phyloP scores from a whole-genome alignment of 2,797 vertebrate genomes.

The Gallinago stenura region DNA sequence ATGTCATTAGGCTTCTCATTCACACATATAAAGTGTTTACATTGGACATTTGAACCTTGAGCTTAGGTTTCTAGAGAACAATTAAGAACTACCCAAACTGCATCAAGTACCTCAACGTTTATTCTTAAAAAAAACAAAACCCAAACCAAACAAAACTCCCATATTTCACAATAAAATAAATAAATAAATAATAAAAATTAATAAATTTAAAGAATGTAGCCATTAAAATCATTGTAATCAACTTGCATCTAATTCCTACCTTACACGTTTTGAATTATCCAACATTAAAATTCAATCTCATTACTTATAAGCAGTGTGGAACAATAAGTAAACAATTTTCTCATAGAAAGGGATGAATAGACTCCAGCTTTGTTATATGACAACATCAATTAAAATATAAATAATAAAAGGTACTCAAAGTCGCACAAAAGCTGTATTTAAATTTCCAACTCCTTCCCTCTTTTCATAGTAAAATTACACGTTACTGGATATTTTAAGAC shows the following conservation, averaged over 20 bases:
- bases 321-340: neutral
- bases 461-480: neutral
- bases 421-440: neutral
- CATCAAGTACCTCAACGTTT: neutral
- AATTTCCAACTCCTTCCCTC: neutral
- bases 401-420: neutral
- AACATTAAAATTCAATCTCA: neutral
- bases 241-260: neutral
- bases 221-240: neutral
- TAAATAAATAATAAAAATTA: neutral
- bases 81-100: neutral
- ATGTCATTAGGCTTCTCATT: neutral
- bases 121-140: neutral
- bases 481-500: neutral
- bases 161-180: neutral
- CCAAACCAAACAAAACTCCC: fast-evolving
- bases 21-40: neutral
- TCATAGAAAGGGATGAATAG: neutral
- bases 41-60: neutral
- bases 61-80: neutral
- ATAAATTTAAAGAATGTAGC: neutral
- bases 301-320: neutral
- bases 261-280: neutral
- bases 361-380: neutral
- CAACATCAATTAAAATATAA: neutral